Percentiles rank a stretch among this genome's conserved stretches.
Conservation (phyloP, 53 echinoderm and acorn worm species). For the Zoroaster sp. region DNA sequence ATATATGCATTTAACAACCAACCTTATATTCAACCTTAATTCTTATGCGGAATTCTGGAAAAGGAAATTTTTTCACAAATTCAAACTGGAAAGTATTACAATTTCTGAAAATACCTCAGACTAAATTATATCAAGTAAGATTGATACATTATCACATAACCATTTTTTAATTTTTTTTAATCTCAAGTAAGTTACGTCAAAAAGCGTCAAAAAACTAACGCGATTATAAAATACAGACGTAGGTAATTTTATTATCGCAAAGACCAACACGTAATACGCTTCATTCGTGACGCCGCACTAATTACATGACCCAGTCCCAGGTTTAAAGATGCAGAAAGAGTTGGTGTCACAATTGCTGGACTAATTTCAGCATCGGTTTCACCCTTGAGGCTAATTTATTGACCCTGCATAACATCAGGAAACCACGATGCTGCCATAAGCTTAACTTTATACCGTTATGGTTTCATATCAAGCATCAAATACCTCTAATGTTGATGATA, state of each 20-base stretch:
- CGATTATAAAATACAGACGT: not conserved
- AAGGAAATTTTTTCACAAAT: no score
- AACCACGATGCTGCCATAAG: not conserved
- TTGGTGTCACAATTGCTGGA: not conserved
- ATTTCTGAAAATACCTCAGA: no score
- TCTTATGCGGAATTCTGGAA: no score
- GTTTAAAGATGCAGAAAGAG: not conserved
- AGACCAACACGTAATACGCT: not conserved
- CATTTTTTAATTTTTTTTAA: no score
- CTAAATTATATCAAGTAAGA: no score
- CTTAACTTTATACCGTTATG: not conserved
- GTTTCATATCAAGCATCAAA: not conserved
- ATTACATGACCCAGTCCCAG: not conserved
- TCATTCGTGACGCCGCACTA: constrained; percentile 27
- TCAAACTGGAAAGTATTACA: no score
- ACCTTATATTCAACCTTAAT: no score
- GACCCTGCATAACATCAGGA: constrained; percentile 25
- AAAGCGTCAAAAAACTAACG: not conserved
- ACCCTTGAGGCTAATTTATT: constrained; percentile 14
- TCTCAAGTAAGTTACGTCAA: no score
- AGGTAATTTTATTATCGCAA: not conserved
- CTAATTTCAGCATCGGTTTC: constrained; percentile 5
- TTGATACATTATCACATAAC: no score
- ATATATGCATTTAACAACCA: no score
- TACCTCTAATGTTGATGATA: not conserved